phyloP scores from a whole-genome alignment of 2,888 invertebrate genomes.

The Elysia crispata region DNA sequence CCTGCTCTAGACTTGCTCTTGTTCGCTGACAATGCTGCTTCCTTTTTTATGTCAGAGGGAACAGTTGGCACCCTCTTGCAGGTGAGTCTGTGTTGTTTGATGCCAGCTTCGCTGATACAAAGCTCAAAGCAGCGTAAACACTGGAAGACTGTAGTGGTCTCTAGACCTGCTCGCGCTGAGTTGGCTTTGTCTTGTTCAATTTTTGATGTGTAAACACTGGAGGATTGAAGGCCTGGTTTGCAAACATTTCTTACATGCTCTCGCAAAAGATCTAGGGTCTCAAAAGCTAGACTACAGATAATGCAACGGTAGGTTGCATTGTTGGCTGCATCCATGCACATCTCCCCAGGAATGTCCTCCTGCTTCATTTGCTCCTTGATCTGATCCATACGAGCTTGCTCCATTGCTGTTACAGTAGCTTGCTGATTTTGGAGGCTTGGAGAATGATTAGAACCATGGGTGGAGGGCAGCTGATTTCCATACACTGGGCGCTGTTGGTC shows the following conservation, averaged over 20 bases:
- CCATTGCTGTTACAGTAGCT: background rate
- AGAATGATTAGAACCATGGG: too few species aligned
- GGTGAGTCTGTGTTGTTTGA: constrained; percentile 51
- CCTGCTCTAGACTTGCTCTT: constrained; percentile 4
- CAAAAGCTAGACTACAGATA: constrained; percentile 56
- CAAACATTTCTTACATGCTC: constrained; percentile 58
- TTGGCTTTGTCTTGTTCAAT: constrained; percentile 47
- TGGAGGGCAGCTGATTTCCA: too few species aligned
- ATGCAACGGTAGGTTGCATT: constrained; percentile 56
- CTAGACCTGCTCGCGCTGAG: constrained; percentile 50
- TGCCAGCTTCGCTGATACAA: constrained; percentile 52
- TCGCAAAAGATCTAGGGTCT: constrained; percentile 53
- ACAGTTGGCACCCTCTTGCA: constrained; percentile 51
- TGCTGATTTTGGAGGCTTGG: background rate
- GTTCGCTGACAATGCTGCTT: background rate
- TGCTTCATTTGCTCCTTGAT: constrained; percentile 46
- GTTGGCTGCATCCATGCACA: constrained; percentile 49
- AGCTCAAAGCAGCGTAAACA: constrained; percentile 53
- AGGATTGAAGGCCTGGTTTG: constrained; percentile 48
- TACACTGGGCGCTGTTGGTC: too few species aligned
- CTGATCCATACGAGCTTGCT: constrained; percentile 37
- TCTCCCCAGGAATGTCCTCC: constrained; percentile 43
- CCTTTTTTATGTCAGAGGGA: constrained; percentile 47
- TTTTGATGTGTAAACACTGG: constrained; percentile 41
- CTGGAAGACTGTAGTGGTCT: constrained; percentile 54